Evolutionary conservation across 1,140 invertebrate genomes (phyloP).

Genomic region (Paralvinella palmiformis): DNA sequence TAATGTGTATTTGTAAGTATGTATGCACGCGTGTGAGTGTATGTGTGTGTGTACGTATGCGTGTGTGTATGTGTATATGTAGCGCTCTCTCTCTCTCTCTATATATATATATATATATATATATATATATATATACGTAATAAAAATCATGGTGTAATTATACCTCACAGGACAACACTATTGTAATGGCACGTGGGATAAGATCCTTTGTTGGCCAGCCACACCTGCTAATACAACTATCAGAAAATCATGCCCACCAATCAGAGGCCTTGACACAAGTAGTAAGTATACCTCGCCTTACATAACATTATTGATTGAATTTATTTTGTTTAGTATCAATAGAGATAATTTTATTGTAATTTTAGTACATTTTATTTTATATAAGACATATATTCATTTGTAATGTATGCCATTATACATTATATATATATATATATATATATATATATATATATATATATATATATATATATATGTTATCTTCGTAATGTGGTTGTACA

Average conservation of each 20-base stretch:
- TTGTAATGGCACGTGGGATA: conserved; percentile 67
- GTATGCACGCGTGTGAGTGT: too few relatives aligned
- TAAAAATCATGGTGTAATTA: too few relatives aligned
- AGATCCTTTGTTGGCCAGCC: conserved; percentile 70
- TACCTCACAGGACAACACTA: too few relatives aligned
- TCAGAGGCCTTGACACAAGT: conserved; percentile 53
- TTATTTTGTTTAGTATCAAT: neutral
- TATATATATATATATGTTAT: conserved; percentile 5
- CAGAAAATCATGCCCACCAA: conserved; percentile 62
- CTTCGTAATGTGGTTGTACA: neutral
- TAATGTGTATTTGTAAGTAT: too few relatives aligned
- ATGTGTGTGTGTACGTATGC: too few relatives aligned
- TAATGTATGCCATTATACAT: conserved; percentile 10
- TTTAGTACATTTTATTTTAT: neutral
- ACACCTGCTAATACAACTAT: conserved; percentile 59
- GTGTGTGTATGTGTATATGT: too few relatives aligned
- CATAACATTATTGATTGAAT: neutral
- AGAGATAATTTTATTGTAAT: neutral
- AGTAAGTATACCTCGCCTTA: conserved; percentile 1
- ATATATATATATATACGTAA: too few relatives aligned
- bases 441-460: conserved; percentile 3
- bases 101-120: too few relatives aligned
- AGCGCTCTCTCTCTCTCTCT: too few relatives aligned
- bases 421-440: conserved; percentile 6
- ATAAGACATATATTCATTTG: neutral